Base-by-base conservation (phyloP, 1,140 invertebrate species). In the Drosophila pectinifera region DNA sequence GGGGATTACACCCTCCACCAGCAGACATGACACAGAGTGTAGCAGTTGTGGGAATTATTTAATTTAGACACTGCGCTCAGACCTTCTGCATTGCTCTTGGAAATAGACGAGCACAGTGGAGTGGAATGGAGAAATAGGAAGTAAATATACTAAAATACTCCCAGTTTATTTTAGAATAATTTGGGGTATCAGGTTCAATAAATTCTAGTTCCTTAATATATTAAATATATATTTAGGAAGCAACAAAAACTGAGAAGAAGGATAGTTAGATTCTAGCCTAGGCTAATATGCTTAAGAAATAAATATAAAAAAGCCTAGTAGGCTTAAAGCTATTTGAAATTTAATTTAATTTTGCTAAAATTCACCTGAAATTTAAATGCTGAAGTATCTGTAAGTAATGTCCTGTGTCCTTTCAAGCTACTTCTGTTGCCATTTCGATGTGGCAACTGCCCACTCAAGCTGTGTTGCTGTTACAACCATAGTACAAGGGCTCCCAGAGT, bases 41-140 rank as follows among this genome's bases (percentile, higher is more conserved):
- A 88, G 88, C 83, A 88, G 83, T 86, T 86, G 83, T 88, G 83
- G 83, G 83, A 88, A 88, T 88, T 88, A 88, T 88, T 88, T 88
- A 88, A 88, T 88, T 88, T 88, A 88, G 83, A 88, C 75, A 77
- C 80, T 83, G 75, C 72, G 80, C 82, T 57, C 62, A 81, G 68
- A 83, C 63, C 80, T 62, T 76, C 73, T 64, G 64, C 80, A 83
- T 57, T 78, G 80, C 80, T 80, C 65, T 74, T 38, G 80, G 58
- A 72, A 56, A 68, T 22, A 31, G 20, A 46, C 43, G n/a, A 20
- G 16, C 24, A 86, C 80, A 73, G 51, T 84, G 80, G 64, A 4
- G 16, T 38, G 55, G 20, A 39, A 39, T 18, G 41, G n/a, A 0
- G 0, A 46, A 31, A 5, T 1, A 1, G 0, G 5, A 10, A 13